A percentile compares a stretch with the other conserved stretches of the same genome.
phyloP scores from a whole-genome alignment of 2,888 invertebrate species.

The Oxystoma pomonae region DNA sequence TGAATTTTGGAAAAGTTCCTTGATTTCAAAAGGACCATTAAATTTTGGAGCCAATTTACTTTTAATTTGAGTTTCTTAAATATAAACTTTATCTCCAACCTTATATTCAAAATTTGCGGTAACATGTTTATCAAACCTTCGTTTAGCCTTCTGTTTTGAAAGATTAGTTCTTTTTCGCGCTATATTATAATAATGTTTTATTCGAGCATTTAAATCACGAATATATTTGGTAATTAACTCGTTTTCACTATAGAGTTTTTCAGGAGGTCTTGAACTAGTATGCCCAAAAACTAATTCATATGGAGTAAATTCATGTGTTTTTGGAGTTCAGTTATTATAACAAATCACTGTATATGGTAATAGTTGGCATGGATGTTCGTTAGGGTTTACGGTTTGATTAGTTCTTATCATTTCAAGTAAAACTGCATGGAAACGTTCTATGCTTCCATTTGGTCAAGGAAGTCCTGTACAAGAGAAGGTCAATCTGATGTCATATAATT shows the following conservation, averaged over 20 bases:
- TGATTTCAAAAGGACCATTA: conserved; percentile 13
- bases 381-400: conserved; percentile 11
- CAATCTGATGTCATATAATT: conserved; percentile 16
- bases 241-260: conserved; percentile 20
- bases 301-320: conserved; percentile 18
- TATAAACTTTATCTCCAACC: not conserved
- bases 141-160: not conserved
- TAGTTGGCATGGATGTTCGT: conserved; percentile 16
- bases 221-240: conserved; percentile 22
- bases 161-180: conserved; percentile 13
- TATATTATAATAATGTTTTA: conserved; percentile 20
- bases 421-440: conserved; percentile 21
- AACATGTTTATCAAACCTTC: not conserved
- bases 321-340: conserved; percentile 16
- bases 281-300: conserved; percentile 23
- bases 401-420: conserved; percentile 19
- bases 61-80: not conserved
- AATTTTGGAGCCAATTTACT: conserved; percentile 6
- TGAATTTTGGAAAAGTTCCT: conserved; percentile 1
- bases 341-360: conserved; percentile 19
- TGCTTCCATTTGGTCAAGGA: conserved; percentile 15
- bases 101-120: conserved; percentile 2
- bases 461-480: too few relatives aligned
- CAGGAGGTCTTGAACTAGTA: conserved; percentile 18
- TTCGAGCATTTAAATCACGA: conserved; percentile 20